Evolutionary conservation across 2,797 vertebrate genomes (phyloP), one percentile per base, ranked within the genome.

Genomic region (Galagoides demidoff): DNA sequence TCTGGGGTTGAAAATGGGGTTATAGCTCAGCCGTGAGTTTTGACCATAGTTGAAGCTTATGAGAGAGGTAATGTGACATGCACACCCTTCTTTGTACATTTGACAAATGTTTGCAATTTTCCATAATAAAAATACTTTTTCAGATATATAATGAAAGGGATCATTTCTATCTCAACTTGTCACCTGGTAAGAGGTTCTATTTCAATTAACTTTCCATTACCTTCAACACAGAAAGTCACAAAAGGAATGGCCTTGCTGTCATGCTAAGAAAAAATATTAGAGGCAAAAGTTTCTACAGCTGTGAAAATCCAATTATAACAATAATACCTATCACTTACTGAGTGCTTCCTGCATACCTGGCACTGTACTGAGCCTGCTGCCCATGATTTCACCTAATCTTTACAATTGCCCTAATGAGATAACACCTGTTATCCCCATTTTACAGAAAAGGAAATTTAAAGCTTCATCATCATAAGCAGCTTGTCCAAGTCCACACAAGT

Each of bases 191-290:
- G 76, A 49, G 23, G n/a, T 49, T 71, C 64, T 76, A 73, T 68
- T 63, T 89, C 59, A 92, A 92, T 95, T 88, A 93, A 85, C 12
- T 73, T 92, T 76, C 84, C 71, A 31, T 27, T 89, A 83, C 43
- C 11, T 19, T 79, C 39, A 39, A 34, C 27, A 89, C 68, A 76
- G 45, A 94, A 77, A 89, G 25, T 9, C 43, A 61, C 49, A 68
- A 7, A 34, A 76, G 1, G 71, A 34, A 52, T 52, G 49, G 49
- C 49, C 19, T 78, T 89, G 37, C 7, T 79, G 11, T 34, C 31
- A 55, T 19, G 43, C 59, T 49, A 83, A 88, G 39, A 95, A 94
- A 93, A 94, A 77, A 8, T 57, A 93, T 29, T 49, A 64, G 8
- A 9, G 74, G 20, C 63, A 82, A 77, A 92, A 68, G 25, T 64